phyloP scores from a whole-genome alignment of 2,113 vertebrate species.

The Microtus pennsylvanicus region DNA sequence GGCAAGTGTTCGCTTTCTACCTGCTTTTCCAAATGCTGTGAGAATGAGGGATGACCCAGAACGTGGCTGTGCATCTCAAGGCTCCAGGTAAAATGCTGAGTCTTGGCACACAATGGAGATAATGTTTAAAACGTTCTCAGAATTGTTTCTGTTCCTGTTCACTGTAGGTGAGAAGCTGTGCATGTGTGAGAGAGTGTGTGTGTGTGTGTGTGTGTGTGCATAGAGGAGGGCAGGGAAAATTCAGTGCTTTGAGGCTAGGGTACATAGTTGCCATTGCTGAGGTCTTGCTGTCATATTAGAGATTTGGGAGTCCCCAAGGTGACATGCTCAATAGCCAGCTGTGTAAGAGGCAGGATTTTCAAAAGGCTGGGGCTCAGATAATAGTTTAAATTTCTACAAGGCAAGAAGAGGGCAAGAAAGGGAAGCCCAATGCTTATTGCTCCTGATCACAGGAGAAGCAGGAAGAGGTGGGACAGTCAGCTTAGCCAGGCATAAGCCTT shows the following conservation, averaged over 20 bases:
- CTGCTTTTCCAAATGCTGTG: background rate
- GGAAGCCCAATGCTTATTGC: background rate
- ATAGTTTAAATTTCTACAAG: background rate
- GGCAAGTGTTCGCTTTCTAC: background rate
- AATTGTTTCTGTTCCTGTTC: background rate
- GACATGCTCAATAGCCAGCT: slow-evolving; percentile 30
- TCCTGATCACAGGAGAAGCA: background rate
- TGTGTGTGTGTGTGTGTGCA: background rate
- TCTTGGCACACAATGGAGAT: background rate
- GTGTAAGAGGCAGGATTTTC: slow-evolving; percentile 52
- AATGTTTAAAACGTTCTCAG: slow-evolving; percentile 41
- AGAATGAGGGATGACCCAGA: background rate
- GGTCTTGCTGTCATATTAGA: slow-evolving; percentile 37
- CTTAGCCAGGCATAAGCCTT: background rate
- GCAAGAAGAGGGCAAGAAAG: background rate
- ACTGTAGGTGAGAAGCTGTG: background rate
- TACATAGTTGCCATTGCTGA: background rate
- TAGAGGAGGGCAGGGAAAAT: background rate
- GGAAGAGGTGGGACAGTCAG: background rate
- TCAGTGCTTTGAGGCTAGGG: background rate
- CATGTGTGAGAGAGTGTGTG: background rate
- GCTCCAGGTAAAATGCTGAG: background rate
- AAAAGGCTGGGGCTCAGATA: background rate
- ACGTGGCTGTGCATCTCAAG: background rate
- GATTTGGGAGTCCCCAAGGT: background rate